A percentile compares a stretch with the other conserved stretches of the same genome.
Evolutionary conservation across 2,888 invertebrate genomes (phyloP).

Genomic region (Callinectes sapidus): DNA sequence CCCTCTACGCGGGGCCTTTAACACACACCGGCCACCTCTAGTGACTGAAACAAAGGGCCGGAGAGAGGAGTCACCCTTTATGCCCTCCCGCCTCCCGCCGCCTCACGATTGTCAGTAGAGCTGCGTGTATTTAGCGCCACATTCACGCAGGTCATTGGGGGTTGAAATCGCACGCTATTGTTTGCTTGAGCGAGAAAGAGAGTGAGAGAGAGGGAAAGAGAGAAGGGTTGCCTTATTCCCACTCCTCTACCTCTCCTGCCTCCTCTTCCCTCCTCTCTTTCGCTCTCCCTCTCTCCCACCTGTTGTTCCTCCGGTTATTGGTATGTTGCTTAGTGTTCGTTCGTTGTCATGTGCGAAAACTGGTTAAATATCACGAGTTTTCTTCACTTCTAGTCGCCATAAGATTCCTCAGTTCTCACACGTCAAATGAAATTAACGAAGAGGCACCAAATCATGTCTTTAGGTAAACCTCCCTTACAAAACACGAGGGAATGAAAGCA

Average conservation of each 20-base stretch:
- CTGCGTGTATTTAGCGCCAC: slow-evolving; percentile 25
- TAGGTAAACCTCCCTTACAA: not conserved
- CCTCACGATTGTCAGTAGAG: not conserved
- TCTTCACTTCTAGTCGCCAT: not conserved
- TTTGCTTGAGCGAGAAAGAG: not conserved
- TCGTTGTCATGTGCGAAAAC: not conserved
- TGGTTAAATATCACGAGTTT: not conserved
- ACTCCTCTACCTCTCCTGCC: not conserved
- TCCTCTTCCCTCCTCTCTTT: not conserved
- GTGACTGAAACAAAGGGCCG: not conserved
- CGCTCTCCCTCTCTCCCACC: not conserved
- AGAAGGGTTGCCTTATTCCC: not conserved
- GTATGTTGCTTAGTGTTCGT: not conserved
- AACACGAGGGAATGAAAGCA: not conserved
- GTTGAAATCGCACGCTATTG: slow-evolving; percentile 16
- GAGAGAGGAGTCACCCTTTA: not conserved
- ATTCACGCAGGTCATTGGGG: not conserved
- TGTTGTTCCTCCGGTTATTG: not conserved
- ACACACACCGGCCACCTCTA: not conserved
- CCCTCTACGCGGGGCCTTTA: not conserved
- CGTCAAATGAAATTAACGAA: not conserved
- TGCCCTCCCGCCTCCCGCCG: not conserved
- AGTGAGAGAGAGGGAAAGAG: not conserved
- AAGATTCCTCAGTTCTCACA: not conserved
- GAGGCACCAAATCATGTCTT: not conserved